Percentiles rank a stretch among this genome's conserved stretches.
These are phyloP conservation scores for Platorchestia sp. DNA, from an alignment of 1,140 invertebrate species.

Conservation along the genomic window DNA sequence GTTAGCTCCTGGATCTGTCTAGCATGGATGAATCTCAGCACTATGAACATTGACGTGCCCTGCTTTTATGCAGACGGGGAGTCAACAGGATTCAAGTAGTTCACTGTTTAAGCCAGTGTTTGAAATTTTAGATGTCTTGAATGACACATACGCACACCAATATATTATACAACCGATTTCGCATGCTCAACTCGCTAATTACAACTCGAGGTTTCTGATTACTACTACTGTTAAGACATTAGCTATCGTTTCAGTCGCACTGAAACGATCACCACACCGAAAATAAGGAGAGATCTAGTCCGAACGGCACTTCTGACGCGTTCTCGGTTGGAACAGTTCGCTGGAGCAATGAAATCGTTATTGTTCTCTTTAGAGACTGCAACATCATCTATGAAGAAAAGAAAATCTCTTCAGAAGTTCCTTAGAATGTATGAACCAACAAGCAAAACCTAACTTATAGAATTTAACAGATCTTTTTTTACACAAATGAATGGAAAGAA, in stretches of 20 bases:
- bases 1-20: not conserved
- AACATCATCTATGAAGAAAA: not conserved
- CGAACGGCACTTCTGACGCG: not conserved
- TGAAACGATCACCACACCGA: not conserved
- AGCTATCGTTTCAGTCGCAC: not conserved
- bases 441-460: not conserved
- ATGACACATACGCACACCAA: not conserved
- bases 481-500: not conserved
- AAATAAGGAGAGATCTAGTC: not conserved
- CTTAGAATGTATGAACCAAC: not conserved
- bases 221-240: not conserved
- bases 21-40: not conserved
- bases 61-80: not conserved
- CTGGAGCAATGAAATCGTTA: not conserved
- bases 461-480: not conserved
- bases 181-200: not conserved
- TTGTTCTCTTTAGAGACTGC: no score
- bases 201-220: not conserved
- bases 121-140: not conserved
- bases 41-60: not conserved
- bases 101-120: not conserved
- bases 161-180: not conserved
- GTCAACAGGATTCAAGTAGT: not conserved
- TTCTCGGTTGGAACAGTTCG: not conserved
- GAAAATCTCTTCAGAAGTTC: not conserved